Evolutionary conservation across 2,888 invertebrate genomes (phyloP).

Genomic region (Phortica okadai): DNA sequence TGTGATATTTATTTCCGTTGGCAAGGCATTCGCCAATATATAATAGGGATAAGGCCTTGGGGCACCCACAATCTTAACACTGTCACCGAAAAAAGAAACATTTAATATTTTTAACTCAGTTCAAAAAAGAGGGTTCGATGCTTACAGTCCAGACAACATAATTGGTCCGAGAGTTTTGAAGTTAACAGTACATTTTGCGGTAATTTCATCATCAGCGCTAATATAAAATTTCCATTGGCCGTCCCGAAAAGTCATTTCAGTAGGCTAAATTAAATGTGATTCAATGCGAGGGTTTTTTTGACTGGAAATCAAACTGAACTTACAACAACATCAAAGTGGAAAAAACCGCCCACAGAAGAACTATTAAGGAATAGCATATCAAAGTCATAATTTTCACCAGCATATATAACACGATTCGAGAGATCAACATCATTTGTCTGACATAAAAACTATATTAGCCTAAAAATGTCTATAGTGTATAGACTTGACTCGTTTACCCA

Average conservation of each 20-base stretch:
- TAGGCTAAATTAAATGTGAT: constrained; percentile 50
- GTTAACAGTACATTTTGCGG: constrained; percentile 55
- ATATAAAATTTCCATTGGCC: constrained; percentile 67
- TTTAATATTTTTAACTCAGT: not conserved
- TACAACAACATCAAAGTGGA: constrained; percentile 70
- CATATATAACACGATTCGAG: constrained; percentile 54
- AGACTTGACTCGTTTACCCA: constrained; percentile 47
- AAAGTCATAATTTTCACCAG: constrained; percentile 63
- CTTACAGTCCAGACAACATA: constrained; percentile 62
- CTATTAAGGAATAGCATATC: constrained; percentile 64
- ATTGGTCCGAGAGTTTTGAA: constrained; percentile 59
- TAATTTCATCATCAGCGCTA: constrained; percentile 37
- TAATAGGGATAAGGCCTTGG: constrained; percentile 58
- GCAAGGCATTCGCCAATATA: constrained; percentile 60
- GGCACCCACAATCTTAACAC: constrained; percentile 65
- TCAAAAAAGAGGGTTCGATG: not conserved
- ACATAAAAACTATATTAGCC: not conserved
- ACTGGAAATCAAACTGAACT: constrained; percentile 34
- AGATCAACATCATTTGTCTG: constrained; percentile 51
- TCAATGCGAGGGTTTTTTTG: too few species aligned
- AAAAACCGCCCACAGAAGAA: constrained; percentile 63
- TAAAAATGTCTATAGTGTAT: not conserved
- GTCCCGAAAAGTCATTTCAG: constrained; percentile 61
- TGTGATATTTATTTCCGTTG: constrained; percentile 57
- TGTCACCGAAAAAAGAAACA: constrained; percentile 43